phyloP scores from a whole-genome alignment of 2,888 invertebrate genomes.

The Villa cingulata region DNA sequence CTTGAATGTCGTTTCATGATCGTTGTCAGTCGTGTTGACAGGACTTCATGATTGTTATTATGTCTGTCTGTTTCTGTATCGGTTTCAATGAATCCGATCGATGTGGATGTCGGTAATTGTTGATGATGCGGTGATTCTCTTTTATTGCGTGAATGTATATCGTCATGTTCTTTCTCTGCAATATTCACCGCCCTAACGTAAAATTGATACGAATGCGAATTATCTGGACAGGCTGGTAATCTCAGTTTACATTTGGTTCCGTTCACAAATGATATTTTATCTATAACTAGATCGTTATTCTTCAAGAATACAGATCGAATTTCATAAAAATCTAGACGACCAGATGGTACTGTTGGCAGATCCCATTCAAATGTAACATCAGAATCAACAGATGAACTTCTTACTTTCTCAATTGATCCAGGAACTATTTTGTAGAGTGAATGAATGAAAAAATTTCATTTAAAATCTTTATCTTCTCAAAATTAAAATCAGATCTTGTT shows the following conservation, averaged over 20 bases:
- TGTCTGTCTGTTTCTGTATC: neutral
- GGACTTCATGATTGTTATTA: neutral
- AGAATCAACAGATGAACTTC: constrained; percentile 11
- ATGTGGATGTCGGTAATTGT: neutral
- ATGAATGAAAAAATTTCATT: neutral
- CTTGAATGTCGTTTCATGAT: constrained; percentile 15
- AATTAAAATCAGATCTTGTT: neutral
- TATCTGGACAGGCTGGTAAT: constrained; percentile 18
- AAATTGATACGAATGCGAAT: constrained; percentile 9
- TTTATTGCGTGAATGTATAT: constrained; percentile 14
- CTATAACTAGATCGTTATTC: neutral
- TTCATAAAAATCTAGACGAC: constrained; percentile 45
- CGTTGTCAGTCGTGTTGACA: neutral
- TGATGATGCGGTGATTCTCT: constrained; percentile 1
- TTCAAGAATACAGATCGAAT: constrained; percentile 22
- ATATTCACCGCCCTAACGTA: constrained; percentile 30
- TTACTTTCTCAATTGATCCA: constrained; percentile 5
- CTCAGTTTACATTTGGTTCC: constrained; percentile 16
- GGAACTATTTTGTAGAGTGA: constrained; percentile 15
- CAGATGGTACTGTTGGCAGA: constrained; percentile 39
- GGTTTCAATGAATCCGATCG: neutral
- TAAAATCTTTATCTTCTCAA: neutral
- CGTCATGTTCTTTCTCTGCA: constrained; percentile 11
- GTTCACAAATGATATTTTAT: constrained; percentile 17
- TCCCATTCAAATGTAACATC: constrained; percentile 37